Base-by-base conservation (phyloP, 2,888 invertebrate species). In the Baronia brevicornis region DNA sequence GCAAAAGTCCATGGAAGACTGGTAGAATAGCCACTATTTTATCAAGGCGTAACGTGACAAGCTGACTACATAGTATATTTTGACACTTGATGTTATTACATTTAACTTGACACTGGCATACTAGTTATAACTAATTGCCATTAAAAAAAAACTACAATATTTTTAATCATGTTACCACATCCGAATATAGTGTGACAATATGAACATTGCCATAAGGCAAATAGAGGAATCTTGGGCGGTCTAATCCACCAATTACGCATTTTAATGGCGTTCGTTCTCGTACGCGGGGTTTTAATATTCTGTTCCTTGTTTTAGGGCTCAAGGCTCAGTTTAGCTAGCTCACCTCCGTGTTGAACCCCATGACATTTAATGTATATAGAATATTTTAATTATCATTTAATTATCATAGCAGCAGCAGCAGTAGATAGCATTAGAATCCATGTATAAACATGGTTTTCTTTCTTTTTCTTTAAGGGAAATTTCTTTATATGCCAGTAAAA, bases 181-280 rank as follows among this genome's bases (percentile, higher is more conserved):
- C n/a, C n/a, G n/a, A n/a, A 24, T 17, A 28, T 26, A 29, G 52
- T 51, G 33, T 46, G 32, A 20, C 40, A 59, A 41, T 69, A 46
- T 47, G 71, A 56, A 60, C 64, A 44, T 38, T 39, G 41, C 39
- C 49, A 44, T 53, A 49, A 58, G 63, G 69, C 60, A 64, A 71
- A 71, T 69, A 68, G 67, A 64, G 78, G 75, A 80, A 78, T 84
- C 82, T 84, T 82, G 75, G 70, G 74, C 66, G 70, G 63, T 64
- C 66, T 82, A 84, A 84, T 80, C 82, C 73, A 70, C 75, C 79
- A 84, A 84, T 84, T 84, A 80, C 75, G 77, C 70, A 84, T 80
- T 84, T 82, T 82, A 80, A 84, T 82, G 75, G 77, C 70, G 68
- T 75, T 77, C 71, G 68, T 64, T 66, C 61, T 54, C 54, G 56